phyloP scores from a whole-genome alignment of 1,140 invertebrate genomes.

The Pinna nobilis region DNA sequence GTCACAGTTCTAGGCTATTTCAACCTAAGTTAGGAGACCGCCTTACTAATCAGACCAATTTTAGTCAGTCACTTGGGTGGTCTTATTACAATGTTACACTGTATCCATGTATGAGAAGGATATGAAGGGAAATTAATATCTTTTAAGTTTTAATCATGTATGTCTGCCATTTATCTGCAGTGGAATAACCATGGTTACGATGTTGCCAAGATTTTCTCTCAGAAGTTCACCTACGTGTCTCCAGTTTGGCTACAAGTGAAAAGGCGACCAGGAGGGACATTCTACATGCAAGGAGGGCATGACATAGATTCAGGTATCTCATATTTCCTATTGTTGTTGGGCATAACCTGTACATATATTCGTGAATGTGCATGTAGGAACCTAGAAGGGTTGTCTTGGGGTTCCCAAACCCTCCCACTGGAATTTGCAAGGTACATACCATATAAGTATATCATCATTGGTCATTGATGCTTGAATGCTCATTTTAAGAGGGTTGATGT shows the following conservation, averaged over 20 bases:
- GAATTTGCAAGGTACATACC: too few species aligned
- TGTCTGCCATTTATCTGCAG: constrained; percentile 78
- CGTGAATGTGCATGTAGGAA: neutral
- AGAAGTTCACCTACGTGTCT: constrained; percentile 92
- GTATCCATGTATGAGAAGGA: neutral
- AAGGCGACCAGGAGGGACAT: constrained; percentile 76
- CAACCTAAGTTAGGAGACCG: too few species aligned
- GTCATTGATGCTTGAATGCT: too few species aligned
- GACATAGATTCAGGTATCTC: constrained; percentile 81
- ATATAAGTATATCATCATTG: neutral
- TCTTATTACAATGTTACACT: neutral
- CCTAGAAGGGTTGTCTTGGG: neutral
- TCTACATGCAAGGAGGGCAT: constrained; percentile 76
- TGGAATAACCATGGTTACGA: constrained; percentile 98
- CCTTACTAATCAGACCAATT: too few species aligned
- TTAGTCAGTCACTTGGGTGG: too few species aligned
- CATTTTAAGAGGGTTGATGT: too few species aligned
- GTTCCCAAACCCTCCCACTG: too few species aligned
- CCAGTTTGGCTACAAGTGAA: constrained; percentile 95
- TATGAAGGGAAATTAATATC: neutral
- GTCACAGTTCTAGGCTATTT: too few species aligned
- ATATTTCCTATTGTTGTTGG: neutral
- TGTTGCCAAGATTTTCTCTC: constrained; percentile 90
- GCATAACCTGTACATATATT: neutral
- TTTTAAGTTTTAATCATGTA: neutral